Conservation (phyloP, 2,888 invertebrate genomes). For the Drosophila macrothrix region DNA sequence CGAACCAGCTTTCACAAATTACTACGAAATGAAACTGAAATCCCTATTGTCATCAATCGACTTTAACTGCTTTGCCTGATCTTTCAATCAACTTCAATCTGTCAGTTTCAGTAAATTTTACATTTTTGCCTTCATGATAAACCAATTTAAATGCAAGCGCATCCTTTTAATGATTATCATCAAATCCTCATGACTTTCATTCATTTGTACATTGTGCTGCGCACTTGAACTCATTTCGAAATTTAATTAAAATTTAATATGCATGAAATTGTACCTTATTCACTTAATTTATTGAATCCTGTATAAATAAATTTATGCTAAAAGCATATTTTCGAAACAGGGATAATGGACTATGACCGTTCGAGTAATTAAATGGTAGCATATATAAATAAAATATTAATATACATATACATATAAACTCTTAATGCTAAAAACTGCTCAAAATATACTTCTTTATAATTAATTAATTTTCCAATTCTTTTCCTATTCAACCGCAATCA, state of each 20-base stretch:
- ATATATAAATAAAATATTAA: not conserved
- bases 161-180: not conserved
- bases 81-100: not conserved
- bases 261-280: slow-evolving; percentile 5
- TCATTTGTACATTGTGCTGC: not conserved
- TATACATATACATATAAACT: not conserved
- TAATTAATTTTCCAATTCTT: slow-evolving; percentile 5
- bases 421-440: not conserved
- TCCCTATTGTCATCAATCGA: not conserved
- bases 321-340: not conserved
- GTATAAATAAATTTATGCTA: not conserved
- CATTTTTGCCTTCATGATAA: not conserved
- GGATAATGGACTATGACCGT: not conserved
- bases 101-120: not conserved
- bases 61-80: not conserved
- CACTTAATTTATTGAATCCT: not conserved
- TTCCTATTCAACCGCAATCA: slow-evolving; percentile 16
- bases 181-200: not conserved
- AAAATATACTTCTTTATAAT: not conserved
- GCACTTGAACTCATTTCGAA: not conserved
- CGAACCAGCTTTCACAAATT: not conserved
- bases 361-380: not conserved
- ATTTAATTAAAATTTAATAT: slow-evolving; percentile 12
- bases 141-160: not conserved
- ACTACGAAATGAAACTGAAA: not conserved